A percentile compares a stretch with the other conserved stretches of the same genome.
These are phyloP conservation scores for Uromys caudimaculatus DNA, from an alignment of 2,797 vertebrate species.

Conservation along the genomic window DNA sequence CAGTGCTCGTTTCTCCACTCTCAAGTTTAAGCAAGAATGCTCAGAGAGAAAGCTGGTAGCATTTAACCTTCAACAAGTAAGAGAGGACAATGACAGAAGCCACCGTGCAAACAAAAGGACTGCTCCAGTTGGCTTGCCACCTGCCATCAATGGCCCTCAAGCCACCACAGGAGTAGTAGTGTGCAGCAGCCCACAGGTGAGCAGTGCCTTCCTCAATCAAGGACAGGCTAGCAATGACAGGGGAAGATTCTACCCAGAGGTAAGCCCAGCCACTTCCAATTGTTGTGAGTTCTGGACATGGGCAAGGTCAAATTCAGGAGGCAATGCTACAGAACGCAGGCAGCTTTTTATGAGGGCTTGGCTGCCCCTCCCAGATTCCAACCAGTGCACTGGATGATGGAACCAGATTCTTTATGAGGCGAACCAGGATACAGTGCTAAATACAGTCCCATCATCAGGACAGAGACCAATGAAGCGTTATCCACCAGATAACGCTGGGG, in stretches of 20 bases:
- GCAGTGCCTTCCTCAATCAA: rapidly evolving
- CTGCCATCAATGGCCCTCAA: rapidly evolving
- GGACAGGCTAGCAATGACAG: neutral
- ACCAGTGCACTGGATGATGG: neutral
- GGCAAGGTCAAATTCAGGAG: neutral
- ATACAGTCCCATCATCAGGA: neutral
- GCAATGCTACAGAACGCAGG: neutral
- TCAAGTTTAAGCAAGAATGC: neutral
- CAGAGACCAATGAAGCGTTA: neutral
- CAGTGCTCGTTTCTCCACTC: neutral
- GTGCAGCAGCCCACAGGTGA: neutral
- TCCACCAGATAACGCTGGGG: rapidly evolving
- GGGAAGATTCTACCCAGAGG: neutral
- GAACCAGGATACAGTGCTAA: neutral
- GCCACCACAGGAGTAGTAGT: neutral
- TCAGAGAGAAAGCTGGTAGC: neutral
- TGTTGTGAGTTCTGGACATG: neutral
- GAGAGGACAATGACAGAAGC: neutral
- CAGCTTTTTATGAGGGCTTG: neutral
- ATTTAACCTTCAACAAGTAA: neutral
- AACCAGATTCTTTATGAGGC: neutral
- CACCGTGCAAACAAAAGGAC: neutral
- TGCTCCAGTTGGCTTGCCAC: neutral
- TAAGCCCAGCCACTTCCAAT: neutral
- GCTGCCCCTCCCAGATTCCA: neutral